Evolutionary conservation across 2,888 invertebrate species (phyloP), one percentile per base, ranked within the genome.

Genomic region (Standfussiana lucernea): DNA sequence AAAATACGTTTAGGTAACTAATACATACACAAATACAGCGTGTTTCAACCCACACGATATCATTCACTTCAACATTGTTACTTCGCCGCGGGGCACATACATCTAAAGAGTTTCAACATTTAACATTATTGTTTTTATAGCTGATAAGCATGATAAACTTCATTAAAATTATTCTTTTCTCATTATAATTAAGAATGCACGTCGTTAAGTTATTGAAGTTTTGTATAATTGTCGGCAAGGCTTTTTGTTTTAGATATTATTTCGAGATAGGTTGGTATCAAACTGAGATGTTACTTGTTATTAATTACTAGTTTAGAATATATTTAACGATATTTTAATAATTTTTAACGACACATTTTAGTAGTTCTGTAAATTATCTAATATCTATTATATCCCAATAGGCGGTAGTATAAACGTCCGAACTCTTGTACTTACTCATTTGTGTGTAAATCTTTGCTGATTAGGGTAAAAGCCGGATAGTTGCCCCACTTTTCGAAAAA

Each of bases 181-280:
- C 86, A 84, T 84, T 87, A 84, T 67, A 80, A 86, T 78, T 72
- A 68, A 77, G 78, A 75, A 86, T 83, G 72, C 32, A 28, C 28
- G 47, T 74, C 50, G 74, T 79, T 68, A 86, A 75, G 62, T 78
- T 71, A 79, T 78, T 77, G 79, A 42, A 35, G 66, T 75, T 67
- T 71, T 11, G 28, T 79, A 13, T 72, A 80, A 72, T 77, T 72
- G 73, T 35, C 64, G 66, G 69, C 64, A 47, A 61, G 13, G 65
- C 66, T 67, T 77, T 77, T 80, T 45, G 61, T 75, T 45, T 56
- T 21, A 67, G 77, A 84, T 84, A 75, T 74, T 80, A 80, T 69
- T 74, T 84, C 6, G 37, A 70, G 69, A 77, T 80, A 80, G 62
- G 15, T 62, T 61, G 66, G 69, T 77, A 81, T 84, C 81, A 75